Evolutionary conservation across 2,113 vertebrate species (phyloP).

Genomic region (Oxyura jamaicensis): DNA sequence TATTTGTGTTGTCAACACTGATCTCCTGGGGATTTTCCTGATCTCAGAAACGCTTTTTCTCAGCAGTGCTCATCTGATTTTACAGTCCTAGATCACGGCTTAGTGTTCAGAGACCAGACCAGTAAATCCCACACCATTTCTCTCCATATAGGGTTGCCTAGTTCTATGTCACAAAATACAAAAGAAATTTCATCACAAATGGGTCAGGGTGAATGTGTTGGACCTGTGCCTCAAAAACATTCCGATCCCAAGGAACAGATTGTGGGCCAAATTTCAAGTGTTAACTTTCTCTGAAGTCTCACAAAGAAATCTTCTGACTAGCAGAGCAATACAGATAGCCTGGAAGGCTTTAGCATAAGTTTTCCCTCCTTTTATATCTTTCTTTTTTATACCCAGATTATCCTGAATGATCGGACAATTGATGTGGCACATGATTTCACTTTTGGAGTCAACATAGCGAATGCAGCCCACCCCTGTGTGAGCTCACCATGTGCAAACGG

Average conservation of each 20-base stretch:
- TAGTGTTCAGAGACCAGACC: background rate
- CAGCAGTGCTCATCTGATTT: background rate
- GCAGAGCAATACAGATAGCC: background rate
- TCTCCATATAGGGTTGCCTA: background rate
- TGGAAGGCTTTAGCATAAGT: background rate
- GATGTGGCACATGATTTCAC: slow-evolving; percentile 80
- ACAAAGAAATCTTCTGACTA: background rate
- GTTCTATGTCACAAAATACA: background rate
- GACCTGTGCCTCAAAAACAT: background rate
- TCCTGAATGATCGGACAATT: slow-evolving; percentile 88
- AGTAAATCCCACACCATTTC: background rate
- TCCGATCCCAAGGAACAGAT: background rate
- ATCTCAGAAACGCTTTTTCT: background rate
- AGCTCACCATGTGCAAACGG: slow-evolving; percentile 87
- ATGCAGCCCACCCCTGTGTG: slow-evolving; percentile 89
- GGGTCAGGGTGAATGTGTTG: background rate
- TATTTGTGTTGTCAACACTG: background rate
- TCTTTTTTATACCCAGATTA: slow-evolving; percentile 72
- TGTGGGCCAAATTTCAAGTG: background rate
- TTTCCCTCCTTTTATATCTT: background rate
- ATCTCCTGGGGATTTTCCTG: background rate
- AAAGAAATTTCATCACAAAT: background rate
- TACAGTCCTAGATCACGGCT: background rate
- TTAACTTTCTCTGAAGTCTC: background rate
- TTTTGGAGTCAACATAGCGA: slow-evolving; percentile 88